These are phyloP conservation scores for Paramacrobiotus metropolitanus DNA, from an alignment of 1,140 invertebrate genomes.

Conservation along the genomic window DNA sequence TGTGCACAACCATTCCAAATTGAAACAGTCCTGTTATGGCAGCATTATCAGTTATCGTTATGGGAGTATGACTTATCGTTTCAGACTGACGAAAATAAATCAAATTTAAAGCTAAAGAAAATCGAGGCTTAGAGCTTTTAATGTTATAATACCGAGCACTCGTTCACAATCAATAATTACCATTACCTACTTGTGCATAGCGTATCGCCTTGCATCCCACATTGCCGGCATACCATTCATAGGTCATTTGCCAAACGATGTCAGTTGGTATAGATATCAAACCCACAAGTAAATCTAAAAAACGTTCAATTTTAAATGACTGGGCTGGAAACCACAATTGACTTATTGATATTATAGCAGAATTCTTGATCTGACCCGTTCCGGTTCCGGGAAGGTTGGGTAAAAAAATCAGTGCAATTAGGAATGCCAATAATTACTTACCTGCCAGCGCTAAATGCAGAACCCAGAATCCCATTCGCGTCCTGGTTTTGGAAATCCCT, in stretches of 20 bases:
- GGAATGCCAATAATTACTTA: constrained; percentile 13
- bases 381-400: too few species aligned
- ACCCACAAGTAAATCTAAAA: constrained; percentile 58
- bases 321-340: background rate
- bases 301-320: background rate
- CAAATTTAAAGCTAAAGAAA: constrained; percentile 10
- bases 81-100: constrained; percentile 13
- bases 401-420: background rate
- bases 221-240: constrained; percentile 61
- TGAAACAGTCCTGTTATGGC: too few species aligned
- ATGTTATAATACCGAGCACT: background rate
- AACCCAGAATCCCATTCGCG: constrained; percentile 88
- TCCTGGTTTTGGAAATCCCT: constrained; percentile 49
- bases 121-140: background rate
- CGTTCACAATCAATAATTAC: background rate
- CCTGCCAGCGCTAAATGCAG: constrained; percentile 76
- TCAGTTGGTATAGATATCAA: constrained; percentile 61
- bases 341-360: background rate
- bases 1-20: too few species aligned
- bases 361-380: too few species aligned
- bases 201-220: constrained; percentile 62
- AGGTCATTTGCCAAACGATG: constrained; percentile 59
- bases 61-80: too few species aligned
- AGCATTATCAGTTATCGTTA: too few species aligned
- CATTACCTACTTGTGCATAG: constrained; percentile 42